Evolutionary conservation across 2,888 invertebrate species (phyloP).

Genomic region (Stenichneumon culpator): DNA sequence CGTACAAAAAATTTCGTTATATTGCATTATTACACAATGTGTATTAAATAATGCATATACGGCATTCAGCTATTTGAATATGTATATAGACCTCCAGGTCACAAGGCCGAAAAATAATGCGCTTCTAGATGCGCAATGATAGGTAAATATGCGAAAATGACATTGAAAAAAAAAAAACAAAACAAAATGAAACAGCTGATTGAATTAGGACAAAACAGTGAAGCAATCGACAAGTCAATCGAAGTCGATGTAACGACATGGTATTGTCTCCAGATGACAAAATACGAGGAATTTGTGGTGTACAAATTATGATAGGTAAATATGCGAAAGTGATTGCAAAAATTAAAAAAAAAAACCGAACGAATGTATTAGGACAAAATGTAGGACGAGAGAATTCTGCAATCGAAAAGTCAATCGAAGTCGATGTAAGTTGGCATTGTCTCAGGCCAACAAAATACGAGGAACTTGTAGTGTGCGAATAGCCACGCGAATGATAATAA

Average conservation of each 20-base stretch:
- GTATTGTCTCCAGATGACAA: too few relatives aligned
- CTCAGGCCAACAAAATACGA: not conserved
- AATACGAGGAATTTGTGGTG: too few relatives aligned
- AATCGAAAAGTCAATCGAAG: too few relatives aligned
- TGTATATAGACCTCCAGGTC: not conserved
- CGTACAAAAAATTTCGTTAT: not conserved
- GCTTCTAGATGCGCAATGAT: not conserved
- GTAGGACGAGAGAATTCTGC: not conserved
- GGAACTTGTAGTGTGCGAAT: not conserved
- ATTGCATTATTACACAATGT: too few relatives aligned
- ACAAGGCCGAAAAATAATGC: not conserved
- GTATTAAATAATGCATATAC: conserved; percentile 2
- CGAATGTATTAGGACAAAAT: not conserved
- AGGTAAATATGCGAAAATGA: not conserved
- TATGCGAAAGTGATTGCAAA: not conserved
- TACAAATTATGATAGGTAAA: not conserved
- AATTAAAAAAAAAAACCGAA: not conserved
- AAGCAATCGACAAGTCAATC: too few relatives aligned
- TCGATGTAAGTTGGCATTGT: not conserved
- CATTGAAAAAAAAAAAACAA: not conserved
- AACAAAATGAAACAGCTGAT: not conserved
- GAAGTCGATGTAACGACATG: too few relatives aligned
- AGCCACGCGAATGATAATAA: not conserved
- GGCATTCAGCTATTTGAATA: not conserved
- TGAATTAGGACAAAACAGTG: not conserved